Base-by-base conservation (phyloP, 1,140 invertebrate genomes). In the Macrobrachium nipponense region DNA sequence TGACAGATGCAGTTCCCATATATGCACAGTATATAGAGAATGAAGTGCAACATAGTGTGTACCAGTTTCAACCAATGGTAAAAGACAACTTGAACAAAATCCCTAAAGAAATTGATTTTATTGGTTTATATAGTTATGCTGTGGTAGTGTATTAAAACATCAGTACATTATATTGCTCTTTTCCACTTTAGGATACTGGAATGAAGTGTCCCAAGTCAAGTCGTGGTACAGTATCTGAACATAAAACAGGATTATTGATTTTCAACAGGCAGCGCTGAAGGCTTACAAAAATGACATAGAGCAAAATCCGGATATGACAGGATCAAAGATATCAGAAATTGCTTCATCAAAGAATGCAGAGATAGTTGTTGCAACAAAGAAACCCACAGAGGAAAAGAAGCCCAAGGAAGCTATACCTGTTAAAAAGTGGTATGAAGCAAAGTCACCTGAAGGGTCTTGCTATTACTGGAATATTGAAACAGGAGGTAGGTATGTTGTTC, bases 401-500 rank as follows among this genome's bases (percentile, higher is more conserved):
- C 91, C 18, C 4, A 60, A 27, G 66, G 58, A 83, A 82, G 87
- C 80, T 82, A 75, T 83, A 73, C 88, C 59, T 8, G 78, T 82
- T 8, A 92, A 92, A 90, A 88, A 93, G 43, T 96, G 96, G 96
- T 94, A 94, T 88, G 95, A 96, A 89, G 94, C 94, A 0, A 93
- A 92, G 79, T 93, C 93, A 87, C 93, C 94, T 73, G 94, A 96
- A 89, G 95, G 95, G 18, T 93, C 94, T 85, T 93, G 93, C 12
- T 96, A 96, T 90, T 97, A 96, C 89, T 97, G 95, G 95, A 94
- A 96, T 90, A 93, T 93, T 27, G 92, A 94, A 88, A 96, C 95
- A n/a, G 94, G 95, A 92, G 95, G 95, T 95, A 91, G 78, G 89
- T 88, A 91, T 17, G 73, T 80, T 73, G 7, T 82, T 62, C 44